A percentile compares a stretch with the other conserved stretches of the same genome.
Evolutionary conservation across 2,113 vertebrate genomes (phyloP).

Genomic region (Ia io): DNA sequence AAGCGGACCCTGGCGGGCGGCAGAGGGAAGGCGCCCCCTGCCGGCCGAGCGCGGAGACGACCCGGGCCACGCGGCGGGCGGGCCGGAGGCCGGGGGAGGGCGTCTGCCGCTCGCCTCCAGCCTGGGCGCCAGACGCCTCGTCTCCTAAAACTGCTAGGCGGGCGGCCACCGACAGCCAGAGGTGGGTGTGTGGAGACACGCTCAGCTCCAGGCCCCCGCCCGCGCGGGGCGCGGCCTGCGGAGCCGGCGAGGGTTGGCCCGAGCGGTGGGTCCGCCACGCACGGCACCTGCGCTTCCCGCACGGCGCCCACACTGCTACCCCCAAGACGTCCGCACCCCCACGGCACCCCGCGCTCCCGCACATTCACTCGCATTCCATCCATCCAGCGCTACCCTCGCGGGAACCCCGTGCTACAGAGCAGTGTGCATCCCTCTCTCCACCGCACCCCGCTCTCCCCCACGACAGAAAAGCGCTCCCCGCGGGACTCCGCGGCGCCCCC

Average conservation of each 20-base stretch:
- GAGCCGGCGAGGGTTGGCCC: neutral
- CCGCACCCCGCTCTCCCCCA: no score
- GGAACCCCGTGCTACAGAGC: neutral
- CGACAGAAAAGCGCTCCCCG: neutral
- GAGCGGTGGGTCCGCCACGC: neutral
- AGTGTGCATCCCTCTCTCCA: neutral
- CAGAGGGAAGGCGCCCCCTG: constrained; percentile 52
- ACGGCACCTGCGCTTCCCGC: neutral
- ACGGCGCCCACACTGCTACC: neutral
- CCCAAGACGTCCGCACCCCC: neutral
- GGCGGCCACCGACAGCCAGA: neutral
- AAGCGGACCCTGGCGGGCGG: neutral
- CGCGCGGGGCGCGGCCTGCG: constrained; percentile 1
- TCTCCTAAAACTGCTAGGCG: neutral
- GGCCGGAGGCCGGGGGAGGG: neutral
- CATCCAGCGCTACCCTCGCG: neutral
- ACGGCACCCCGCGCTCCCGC: neutral
- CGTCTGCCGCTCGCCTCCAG: neutral
- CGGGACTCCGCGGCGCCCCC: neutral
- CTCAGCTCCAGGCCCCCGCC: neutral
- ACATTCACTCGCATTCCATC: neutral
- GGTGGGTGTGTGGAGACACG: constrained; percentile 50
- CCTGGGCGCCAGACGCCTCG: neutral
- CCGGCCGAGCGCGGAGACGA: neutral
- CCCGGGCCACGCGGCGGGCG: neutral